A percentile compares a stretch with the other conserved stretches of the same genome.
These are phyloP conservation scores for Amblyteles armatorius DNA, from an alignment of 2,888 invertebrate genomes.

Conservation along the genomic window DNA sequence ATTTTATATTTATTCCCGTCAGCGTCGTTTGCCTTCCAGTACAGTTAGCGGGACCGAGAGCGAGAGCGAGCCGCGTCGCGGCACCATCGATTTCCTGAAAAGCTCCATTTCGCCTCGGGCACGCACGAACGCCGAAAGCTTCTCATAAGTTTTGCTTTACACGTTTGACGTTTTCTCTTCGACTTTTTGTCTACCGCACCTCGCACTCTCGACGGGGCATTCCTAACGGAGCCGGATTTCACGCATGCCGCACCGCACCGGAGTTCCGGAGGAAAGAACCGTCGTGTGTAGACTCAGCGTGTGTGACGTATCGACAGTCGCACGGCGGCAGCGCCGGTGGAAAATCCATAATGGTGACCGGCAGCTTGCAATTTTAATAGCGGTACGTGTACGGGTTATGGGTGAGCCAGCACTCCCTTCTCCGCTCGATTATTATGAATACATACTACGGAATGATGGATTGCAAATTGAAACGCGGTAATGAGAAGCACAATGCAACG, in stretches of 20 bases:
- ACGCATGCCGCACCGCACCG: conserved; percentile 28
- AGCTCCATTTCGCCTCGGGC: conserved; percentile 64
- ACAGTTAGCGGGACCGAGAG: conserved; percentile 20
- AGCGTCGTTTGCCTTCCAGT: conserved; percentile 32
- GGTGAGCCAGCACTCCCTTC: neutral
- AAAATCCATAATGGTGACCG: conserved; percentile 57
- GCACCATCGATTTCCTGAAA: conserved; percentile 66
- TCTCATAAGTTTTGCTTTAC: conserved; percentile 67
- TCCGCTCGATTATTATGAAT: neutral
- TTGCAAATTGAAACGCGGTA: neutral
- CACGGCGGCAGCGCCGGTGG: conserved; percentile 19
- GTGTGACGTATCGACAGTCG: conserved; percentile 49
- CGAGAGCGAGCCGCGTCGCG: conserved; percentile 48
- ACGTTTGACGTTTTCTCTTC: conserved; percentile 61
- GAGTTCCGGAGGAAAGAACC: neutral
- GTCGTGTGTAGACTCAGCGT: neutral
- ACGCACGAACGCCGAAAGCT: conserved; percentile 63
- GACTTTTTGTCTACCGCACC: conserved; percentile 52
- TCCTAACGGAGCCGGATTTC: conserved; percentile 53
- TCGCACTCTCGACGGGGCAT: conserved; percentile 63
- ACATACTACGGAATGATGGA: neutral
- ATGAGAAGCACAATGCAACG: neutral
- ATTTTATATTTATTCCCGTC: conserved; percentile 51
- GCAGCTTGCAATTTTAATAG: conserved; percentile 7
- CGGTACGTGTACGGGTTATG: neutral